These are phyloP conservation scores for Sisyra terminalis DNA, from an alignment of 2,888 invertebrate species.

Conservation along the genomic window DNA sequence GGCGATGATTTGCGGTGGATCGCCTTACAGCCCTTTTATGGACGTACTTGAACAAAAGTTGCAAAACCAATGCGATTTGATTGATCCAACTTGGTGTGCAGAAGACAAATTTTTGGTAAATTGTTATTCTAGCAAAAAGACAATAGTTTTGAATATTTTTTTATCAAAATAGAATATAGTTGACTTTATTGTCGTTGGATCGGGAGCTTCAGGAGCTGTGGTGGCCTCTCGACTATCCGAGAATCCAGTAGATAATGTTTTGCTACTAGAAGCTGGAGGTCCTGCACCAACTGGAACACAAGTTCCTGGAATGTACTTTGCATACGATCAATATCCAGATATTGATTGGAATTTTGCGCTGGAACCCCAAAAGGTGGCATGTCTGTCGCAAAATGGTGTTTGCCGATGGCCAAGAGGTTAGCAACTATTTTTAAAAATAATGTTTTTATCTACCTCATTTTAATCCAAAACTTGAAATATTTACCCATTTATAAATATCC, in stretches of 20 bases:
- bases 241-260: slow-evolving; percentile 7
- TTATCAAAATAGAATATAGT: slow-evolving; percentile 8
- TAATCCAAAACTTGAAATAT: too few relatives aligned
- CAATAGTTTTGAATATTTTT: too few relatives aligned
- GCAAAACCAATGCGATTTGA: slow-evolving; percentile 1
- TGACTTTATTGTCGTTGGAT: slow-evolving; percentile 11
- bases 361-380: slow-evolving; percentile 9
- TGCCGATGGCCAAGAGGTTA: slow-evolving; percentile 10
- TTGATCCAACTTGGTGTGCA: slow-evolving; percentile 1
- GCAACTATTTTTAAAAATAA: slow-evolving; percentile 1
- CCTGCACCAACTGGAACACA: slow-evolving; percentile 10
- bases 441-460: too few relatives aligned
- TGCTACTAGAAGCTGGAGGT: slow-evolving; percentile 11
- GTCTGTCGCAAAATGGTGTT: slow-evolving; percentile 6
- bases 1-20: slow-evolving; percentile 2
- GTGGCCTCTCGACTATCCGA: slow-evolving; percentile 9
- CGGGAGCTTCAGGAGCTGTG: slow-evolving; percentile 9
- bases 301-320: slow-evolving; percentile 10
- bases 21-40: slow-evolving; percentile 1
- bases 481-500: too few relatives aligned
- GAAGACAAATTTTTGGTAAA: not conserved
- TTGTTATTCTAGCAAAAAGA: too few relatives aligned
- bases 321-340: slow-evolving; percentile 8
- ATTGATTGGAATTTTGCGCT: slow-evolving; percentile 10
- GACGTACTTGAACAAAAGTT: not conserved